Base-by-base conservation (phyloP, 2,113 vertebrate genomes). In the Hystrix brachyura region DNA sequence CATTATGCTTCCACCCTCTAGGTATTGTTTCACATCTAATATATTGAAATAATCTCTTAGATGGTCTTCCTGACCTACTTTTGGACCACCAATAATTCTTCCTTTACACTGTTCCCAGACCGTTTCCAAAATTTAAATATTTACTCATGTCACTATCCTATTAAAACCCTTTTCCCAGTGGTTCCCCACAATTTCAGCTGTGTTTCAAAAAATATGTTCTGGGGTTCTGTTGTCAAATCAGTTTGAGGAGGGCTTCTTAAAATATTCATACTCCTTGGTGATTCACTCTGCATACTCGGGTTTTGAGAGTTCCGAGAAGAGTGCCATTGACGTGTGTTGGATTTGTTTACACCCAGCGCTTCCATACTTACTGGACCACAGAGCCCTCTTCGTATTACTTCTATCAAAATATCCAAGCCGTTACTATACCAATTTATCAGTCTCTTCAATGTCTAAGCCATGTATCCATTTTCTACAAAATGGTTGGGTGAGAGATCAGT, bases 151-250 rank as follows among this genome's bases (percentile, higher is more conserved):
- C 57, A 78, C 23, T 72, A 67, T 65, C 48, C 13, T 72, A 60
- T 32, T 34, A 86, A 95, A 95, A 84, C 14, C 9, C n/a, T 79
- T 91, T 95, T 38, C 38, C 46, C 15, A 83, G 15, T 57, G 32
- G 21, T 92, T 94, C 32, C 15, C 17, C 25, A 53, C 90, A 79
- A 55, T 10, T 43, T 87, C 55, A 92, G 15, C 29, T 79, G 59
- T 90, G 14, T 72, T 92, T 97, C 8, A 43, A 87, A 94, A 91
- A 80, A 34, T 78, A 46, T 74, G 81, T 72, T 67, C 34, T 94
- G 43, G 23, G 38, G 55, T 84, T 89, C 43, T 7, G 29, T 34
- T 79, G 18, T 69, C 53, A 91, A 81, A 82, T 90, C 81, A 78
- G 11, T 82, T 91, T 60, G 46, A 94, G 38, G 91, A 82, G 29